phyloP scores from a whole-genome alignment of 1,140 invertebrate species.

The Musca vetustissima region DNA sequence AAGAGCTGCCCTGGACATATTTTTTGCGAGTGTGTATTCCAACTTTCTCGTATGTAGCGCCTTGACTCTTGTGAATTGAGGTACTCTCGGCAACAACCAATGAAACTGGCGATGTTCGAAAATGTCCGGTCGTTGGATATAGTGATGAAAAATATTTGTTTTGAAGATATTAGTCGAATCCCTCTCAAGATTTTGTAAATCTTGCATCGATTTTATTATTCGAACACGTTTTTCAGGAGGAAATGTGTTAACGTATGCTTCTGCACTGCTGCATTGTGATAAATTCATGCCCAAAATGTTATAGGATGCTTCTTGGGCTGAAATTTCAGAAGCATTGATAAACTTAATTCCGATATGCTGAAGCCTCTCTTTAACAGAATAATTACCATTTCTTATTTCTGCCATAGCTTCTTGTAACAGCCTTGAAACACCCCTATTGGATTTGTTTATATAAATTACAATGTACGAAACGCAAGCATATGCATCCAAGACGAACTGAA shows the following conservation, averaged over 20 bases:
- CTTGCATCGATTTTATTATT: background rate
- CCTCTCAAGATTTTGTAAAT: background rate
- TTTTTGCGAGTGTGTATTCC: too few species aligned
- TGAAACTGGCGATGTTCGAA: too few species aligned
- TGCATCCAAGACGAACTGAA: slow-evolving; percentile 42
- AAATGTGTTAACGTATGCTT: background rate
- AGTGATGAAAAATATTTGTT: background rate
- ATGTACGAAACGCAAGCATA: slow-evolving; percentile 39
- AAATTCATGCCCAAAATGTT: background rate
- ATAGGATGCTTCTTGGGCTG: background rate
- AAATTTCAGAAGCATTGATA: background rate
- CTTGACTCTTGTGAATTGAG: too few species aligned
- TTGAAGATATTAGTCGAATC: background rate
- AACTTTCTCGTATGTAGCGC: too few species aligned
- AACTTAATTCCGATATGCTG: too few species aligned
- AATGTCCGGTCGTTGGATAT: background rate
- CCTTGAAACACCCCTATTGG: background rate
- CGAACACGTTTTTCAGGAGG: background rate
- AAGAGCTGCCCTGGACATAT: too few species aligned
- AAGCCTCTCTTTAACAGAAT: background rate
- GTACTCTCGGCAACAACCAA: too few species aligned
- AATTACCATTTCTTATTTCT: background rate
- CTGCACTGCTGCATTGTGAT: background rate
- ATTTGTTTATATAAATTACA: slow-evolving; percentile 16
- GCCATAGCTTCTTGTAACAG: background rate